Base-by-base conservation (phyloP, 2,888 invertebrate species). In the Epirrhoe tristata region DNA sequence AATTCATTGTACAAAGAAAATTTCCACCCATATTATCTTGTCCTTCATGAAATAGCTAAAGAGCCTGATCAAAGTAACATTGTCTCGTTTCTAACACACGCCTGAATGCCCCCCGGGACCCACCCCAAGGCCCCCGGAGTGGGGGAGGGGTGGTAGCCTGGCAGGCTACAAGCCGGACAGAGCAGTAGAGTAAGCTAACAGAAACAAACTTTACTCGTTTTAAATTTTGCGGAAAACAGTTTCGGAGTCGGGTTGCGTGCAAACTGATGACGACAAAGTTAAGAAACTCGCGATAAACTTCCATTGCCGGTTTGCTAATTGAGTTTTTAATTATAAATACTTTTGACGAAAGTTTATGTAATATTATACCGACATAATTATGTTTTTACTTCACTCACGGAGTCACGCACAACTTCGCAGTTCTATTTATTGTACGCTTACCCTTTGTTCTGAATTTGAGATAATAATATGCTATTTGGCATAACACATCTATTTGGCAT, bases 121-220 rank as follows among this genome's bases (percentile, higher is more conserved):
- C 66, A 73, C 74, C 71, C 57, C 32, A 31, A 43, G 39, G 57
- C 60, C 70, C 50, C 48, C 34, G 46, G 62, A 67, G 63, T 74
- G 71, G 61, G 66, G 24, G 34, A 43, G 34, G 51, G 56, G 34
- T 36, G 24, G 34, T 50, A 43, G 46, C 8, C 46, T 16, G 39
- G 46, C 24, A 54, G 66, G 67, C 74, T 67, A 76, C 67, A 73
- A 74, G 78, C 82, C 83, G 89, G 91, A 90, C 91, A 89, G 48
- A 48, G 87, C 51, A 67, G 63, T 88, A 81, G 85, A 85, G 87
- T 83, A 85, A 89, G 85, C 88, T 84, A 86, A 88, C 89, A 85
- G 84, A 88, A 87, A 87, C 88, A 87, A 93, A 93, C 90, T 93
- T 93, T 92, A 88, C 93, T 93, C 93, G 91, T 93, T 93, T 92